Conservation (phyloP, 1,140 invertebrate species). For the Caenorhabditis brenneri region DNA sequence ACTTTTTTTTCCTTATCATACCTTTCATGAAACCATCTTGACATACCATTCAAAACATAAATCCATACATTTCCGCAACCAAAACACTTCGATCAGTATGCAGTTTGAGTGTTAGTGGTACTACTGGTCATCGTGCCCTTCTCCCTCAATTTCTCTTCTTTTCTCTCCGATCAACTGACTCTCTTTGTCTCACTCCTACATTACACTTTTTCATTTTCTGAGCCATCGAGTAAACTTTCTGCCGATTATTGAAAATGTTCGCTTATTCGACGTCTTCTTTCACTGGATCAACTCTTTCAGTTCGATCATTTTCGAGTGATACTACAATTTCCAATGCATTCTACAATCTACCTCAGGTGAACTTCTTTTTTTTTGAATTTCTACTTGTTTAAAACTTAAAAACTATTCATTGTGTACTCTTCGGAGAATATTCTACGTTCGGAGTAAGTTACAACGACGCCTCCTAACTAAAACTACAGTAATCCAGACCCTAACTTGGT, state of each 20-base stretch:
- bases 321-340: constrained; percentile 23
- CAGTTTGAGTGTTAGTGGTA: not conserved
- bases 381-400: not conserved
- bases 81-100: not conserved
- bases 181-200: not conserved
- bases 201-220: constrained; percentile 24
- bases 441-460: no score
- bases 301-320: constrained; percentile 29
- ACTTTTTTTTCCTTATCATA: no score
- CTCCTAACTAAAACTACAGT: no score
- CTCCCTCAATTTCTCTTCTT: constrained; percentile 4
- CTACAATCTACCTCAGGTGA: constrained; percentile 20
- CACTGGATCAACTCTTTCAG: constrained; percentile 13
- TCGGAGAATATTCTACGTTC: no score
- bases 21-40: not conserved
- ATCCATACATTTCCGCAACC: not conserved
- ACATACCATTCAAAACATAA: not conserved
- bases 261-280: constrained; percentile 30
- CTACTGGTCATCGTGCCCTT: not conserved
- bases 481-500: no score
- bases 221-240: constrained; percentile 31
- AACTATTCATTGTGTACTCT: not conserved
- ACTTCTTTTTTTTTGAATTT: not conserved
- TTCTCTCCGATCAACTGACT: constrained; percentile 24
- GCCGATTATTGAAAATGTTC: constrained; percentile 12